Evolutionary conservation across 2,888 invertebrate genomes (phyloP), one percentile per base, ranked within the genome.

Genomic region (Helicoverpa assulta): DNA sequence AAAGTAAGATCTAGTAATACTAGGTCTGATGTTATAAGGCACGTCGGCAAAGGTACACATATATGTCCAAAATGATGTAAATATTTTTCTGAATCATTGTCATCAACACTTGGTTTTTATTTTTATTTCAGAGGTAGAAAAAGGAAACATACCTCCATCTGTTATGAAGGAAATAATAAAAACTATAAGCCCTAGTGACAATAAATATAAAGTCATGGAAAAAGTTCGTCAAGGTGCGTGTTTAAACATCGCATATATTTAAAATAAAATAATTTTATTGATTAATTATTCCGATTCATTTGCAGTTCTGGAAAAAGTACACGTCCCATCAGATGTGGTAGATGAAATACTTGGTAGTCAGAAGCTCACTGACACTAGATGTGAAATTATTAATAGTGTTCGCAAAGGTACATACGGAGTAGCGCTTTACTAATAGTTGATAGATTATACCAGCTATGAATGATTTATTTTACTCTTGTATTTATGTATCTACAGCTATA

Each of bases 171-270:
- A 47, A n/a, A 60, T 60, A 4, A 14, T 37, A 2, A 37, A 33
- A 6, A 52, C 16, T 37, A 12, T 60, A 52, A 52, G 51, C n/a
- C 26, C 29, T 16, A 55, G 47, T 10, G 62, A 63, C 29, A 63
- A 29, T 10, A 55, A 63, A 26, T n/a, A 47, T 47, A 29, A 55
- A 19, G 29, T 55, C 4, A 18, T 63, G 8, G 19, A 33, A 14
- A 63, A 63, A 4, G 40, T 58, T 29, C 37, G 29, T 16, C 55
- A 63, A 55, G 63, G 63, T 63, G 2, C 29, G 26, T 29, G 7
- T 16, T 29, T n/a, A 7, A 2, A 29, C 47, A 6, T n/a, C 16
- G 40, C 0, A 40, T 10, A 40, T 14, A 40, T 14, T 40, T 10
- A 40, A 40, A 40, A 14, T 40, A 12, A 14, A 40, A 14, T 40